These are phyloP conservation scores for Acromyrmex heyeri DNA, from an alignment of 1,140 invertebrate genomes.

Conservation along the genomic window DNA sequence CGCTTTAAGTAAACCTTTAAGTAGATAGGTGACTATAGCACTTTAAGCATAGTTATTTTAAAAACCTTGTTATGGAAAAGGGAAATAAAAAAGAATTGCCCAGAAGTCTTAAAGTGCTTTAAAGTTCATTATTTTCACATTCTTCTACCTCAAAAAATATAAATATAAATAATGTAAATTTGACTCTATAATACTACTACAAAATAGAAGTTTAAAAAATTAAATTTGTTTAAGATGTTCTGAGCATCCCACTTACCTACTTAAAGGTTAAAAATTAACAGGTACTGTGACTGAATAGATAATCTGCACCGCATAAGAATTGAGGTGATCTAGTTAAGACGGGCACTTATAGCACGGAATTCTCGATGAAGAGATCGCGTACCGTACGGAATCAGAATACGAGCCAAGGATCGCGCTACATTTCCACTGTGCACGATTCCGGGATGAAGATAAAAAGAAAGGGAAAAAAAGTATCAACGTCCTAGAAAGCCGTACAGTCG, in stretches of 20 bases:
- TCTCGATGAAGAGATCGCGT: conserved; percentile 47
- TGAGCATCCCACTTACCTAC: no score
- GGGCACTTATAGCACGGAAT: conserved; percentile 29
- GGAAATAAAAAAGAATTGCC: no score
- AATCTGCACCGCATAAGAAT: conserved; percentile 34
- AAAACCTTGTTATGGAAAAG: no score
- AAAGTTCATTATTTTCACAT: no score
- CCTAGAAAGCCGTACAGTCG: conserved; percentile 20
- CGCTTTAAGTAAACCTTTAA: neutral
- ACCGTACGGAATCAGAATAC: conserved; percentile 41
- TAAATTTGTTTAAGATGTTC: no score
- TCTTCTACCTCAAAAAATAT: no score
- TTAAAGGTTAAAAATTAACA: conserved; percentile 34
- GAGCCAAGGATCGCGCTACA: neutral
- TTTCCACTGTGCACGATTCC: neutral
- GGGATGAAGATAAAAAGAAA: neutral
- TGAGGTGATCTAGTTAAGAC: conserved; percentile 25
- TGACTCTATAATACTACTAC: no score
- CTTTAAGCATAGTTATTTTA: no score
- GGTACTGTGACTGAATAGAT: conserved; percentile 47
- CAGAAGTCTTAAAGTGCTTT: no score
- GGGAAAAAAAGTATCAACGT: neutral
- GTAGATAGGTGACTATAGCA: no score
- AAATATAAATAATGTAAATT: no score
- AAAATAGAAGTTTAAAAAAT: no score